Evolutionary conservation across 2,797 vertebrate genomes (phyloP).

Genomic region (Myotis pilosus): DNA sequence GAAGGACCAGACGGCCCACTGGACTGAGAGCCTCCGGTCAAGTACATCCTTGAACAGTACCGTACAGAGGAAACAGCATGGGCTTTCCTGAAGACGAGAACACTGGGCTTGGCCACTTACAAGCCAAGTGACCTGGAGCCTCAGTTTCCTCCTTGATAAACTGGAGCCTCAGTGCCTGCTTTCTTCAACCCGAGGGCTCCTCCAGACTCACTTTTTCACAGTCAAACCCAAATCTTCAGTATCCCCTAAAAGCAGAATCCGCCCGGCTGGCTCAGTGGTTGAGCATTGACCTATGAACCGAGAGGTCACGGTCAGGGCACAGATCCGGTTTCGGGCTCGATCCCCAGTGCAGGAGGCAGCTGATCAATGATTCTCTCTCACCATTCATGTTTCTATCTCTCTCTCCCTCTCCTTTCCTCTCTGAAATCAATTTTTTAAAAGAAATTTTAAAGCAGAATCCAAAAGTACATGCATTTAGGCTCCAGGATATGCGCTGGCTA

Average conservation of each 20-base stretch:
- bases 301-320: too few relatives aligned
- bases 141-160: background rate
- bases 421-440: too few relatives aligned
- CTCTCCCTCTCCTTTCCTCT: too few relatives aligned
- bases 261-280: too few relatives aligned
- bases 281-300: too few relatives aligned
- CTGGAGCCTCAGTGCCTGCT: background rate
- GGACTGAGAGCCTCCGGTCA: background rate
- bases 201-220: background rate
- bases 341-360: too few relatives aligned
- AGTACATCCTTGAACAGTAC: background rate
- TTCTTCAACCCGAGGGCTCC: background rate
- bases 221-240: slow-evolving; percentile 17
- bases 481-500: background rate
- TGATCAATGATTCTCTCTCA: too few relatives aligned
- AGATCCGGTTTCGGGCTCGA: too few relatives aligned
- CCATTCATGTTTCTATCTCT: too few relatives aligned
- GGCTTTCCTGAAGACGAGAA: background rate
- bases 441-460: background rate
- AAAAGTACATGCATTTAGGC: background rate
- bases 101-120: background rate
- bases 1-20: background rate
- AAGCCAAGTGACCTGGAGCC: background rate
- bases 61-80: background rate
- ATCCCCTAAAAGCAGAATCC: slow-evolving; percentile 31